phyloP scores from a whole-genome alignment of 1,140 invertebrate genomes.

The Ericerus pela region DNA sequence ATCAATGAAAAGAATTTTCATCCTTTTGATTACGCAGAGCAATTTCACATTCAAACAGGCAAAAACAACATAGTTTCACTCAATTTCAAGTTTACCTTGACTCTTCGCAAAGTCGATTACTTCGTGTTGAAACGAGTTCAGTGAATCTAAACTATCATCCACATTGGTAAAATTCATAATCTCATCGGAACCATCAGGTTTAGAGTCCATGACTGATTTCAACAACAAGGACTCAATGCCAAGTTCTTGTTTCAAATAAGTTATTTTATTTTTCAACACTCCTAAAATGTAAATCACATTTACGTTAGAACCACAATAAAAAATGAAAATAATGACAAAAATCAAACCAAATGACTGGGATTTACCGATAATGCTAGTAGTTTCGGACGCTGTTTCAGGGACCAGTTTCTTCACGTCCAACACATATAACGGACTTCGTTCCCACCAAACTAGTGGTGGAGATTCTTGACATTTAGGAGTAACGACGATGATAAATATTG shows the following conservation, averaged over 20 bases:
- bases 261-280: conserved; percentile 30
- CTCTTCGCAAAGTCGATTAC: neutral
- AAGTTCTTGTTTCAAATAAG: conserved; percentile 34
- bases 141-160: conserved; percentile 33
- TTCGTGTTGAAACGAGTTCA: neutral
- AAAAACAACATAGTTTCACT: too few relatives aligned
- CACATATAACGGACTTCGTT: conserved; percentile 42
- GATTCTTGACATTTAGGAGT: conserved; percentile 67
- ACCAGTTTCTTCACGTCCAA: neutral
- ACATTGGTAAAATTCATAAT: conserved; percentile 34
- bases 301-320: conserved; percentile 7
- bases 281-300: conserved; percentile 20
- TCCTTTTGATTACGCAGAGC: neutral
- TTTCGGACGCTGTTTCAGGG: neutral
- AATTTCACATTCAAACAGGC: neutral
- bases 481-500: conserved; percentile 63
- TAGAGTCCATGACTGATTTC: conserved; percentile 36
- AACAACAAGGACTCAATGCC: conserved; percentile 39
- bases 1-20: neutral
- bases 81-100: neutral
- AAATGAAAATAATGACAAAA: conserved; percentile 1
- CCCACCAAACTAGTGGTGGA: conserved; percentile 48
- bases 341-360: conserved; percentile 1
- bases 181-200: conserved; percentile 31
- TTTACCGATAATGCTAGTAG: neutral